A percentile compares a stretch with the other conserved stretches of the same genome.
Conservation (phyloP, 2,888 invertebrate species). For the Lasioglossum lativentre region DNA sequence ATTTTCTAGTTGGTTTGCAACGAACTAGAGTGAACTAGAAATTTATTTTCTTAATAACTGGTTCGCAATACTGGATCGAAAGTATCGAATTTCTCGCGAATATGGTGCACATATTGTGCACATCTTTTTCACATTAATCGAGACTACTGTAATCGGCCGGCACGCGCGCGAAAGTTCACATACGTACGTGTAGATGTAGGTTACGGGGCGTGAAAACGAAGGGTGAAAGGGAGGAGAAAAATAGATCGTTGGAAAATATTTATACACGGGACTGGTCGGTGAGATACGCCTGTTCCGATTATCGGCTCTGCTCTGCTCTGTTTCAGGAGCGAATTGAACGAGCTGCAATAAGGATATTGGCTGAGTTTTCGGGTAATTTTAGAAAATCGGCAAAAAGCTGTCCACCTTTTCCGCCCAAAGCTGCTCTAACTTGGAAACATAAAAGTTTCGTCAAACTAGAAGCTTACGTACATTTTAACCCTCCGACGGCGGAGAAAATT, state of each 20-base stretch:
- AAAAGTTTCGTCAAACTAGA: too few species aligned
- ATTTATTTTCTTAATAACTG: too few species aligned
- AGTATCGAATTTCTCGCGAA: background rate
- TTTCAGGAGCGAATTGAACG: background rate
- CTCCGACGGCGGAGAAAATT: background rate
- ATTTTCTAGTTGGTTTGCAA: too few species aligned
- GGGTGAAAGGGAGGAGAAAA: conserved; percentile 39
- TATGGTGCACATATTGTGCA: too few species aligned
- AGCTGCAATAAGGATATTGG: background rate
- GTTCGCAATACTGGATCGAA: too few species aligned
- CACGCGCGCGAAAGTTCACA: background rate
- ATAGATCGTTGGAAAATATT: conserved; percentile 55
- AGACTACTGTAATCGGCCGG: background rate
- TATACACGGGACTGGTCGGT: conserved; percentile 30
- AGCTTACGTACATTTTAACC: too few species aligned
- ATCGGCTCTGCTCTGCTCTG: conserved; percentile 27
- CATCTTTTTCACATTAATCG: background rate
- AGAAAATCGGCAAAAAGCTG: background rate
- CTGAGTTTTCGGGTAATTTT: background rate
- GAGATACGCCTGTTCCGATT: conserved; percentile 30
- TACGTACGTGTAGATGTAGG: conserved; percentile 6
- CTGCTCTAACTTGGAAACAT: too few species aligned
- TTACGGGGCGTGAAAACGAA: conserved; percentile 25
- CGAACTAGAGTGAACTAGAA: too few species aligned
- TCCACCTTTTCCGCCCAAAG: background rate